phyloP scores from a whole-genome alignment of 2,113 vertebrate species.

The Chionodraco myersi region DNA sequence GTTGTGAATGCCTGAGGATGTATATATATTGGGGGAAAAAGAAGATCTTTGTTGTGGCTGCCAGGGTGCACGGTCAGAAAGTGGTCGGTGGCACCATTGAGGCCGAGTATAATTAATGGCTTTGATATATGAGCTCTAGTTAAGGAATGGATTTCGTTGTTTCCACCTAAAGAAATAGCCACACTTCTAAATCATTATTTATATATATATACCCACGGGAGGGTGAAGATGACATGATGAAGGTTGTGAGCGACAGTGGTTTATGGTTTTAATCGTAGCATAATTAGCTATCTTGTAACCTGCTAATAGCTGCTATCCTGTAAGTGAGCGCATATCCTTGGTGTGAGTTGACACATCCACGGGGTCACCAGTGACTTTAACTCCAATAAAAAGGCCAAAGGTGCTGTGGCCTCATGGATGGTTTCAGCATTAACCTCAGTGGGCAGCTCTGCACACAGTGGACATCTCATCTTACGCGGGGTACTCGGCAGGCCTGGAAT shows the following conservation, averaged over 20 bases:
- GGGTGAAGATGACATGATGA: neutral
- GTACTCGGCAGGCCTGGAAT: constrained; percentile 68
- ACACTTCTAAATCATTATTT: constrained; percentile 10
- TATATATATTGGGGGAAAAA: constrained; percentile 39
- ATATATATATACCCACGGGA: neutral
- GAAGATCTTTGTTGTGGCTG: constrained; percentile 52
- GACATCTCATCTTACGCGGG: constrained; percentile 63
- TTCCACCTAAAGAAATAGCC: neutral
- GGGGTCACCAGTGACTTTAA: constrained; percentile 63
- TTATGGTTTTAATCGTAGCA: neutral
- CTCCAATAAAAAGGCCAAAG: constrained; percentile 75
- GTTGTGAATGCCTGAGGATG: constrained; percentile 58
- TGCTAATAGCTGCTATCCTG: constrained; percentile 25
- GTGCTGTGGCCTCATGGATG: constrained; percentile 62
- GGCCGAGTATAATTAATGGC: constrained; percentile 57
- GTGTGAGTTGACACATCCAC: constrained; percentile 44
- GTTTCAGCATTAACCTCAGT: constrained; percentile 78
- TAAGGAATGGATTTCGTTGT: constrained; percentile 4
- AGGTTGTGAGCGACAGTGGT: neutral
- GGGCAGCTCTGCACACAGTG: constrained; percentile 39
- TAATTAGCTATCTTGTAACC: neutral
- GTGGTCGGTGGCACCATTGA: constrained; percentile 42
- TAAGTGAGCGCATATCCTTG: constrained; percentile 16
- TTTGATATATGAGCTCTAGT: constrained; percentile 53
- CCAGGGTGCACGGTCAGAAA: constrained; percentile 40